Evolutionary conservation across 2,797 vertebrate species (phyloP), one percentile per base, ranked within the genome.

Genomic region (Anguilla marmorata): DNA sequence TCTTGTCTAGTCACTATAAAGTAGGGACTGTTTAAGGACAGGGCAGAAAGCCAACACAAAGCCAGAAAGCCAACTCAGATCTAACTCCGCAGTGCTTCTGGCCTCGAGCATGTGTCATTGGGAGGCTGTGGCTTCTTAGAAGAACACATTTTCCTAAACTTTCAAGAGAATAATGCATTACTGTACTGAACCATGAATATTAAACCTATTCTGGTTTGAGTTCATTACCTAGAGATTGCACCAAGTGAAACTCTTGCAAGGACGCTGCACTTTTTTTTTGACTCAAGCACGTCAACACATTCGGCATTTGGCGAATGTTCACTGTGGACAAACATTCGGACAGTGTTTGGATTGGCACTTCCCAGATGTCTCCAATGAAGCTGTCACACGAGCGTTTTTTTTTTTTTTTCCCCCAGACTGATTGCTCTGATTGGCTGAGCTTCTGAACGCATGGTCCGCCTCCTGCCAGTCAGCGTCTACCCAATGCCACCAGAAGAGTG

Each of bases 91-190:
- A 33, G 85, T 88, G 91, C 72, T 87, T 72, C 80, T 88, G 87
- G 91, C 92, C 91, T 90, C 86, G 11, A 93, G 92, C 92, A 88
- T 85, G 87, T 87, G 93, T 86, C 91, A 92, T 92, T 94, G 93
- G 92, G 90, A 93, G 89, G 92, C 63, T 48, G 74, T 74, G 82
- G 72, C 88, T 91, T 87, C 90, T 90, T 85, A 79, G 56, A 54
- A 88, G 37, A 92, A 86, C 37, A 89, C 89, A 91, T 92, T 66
- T 90, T 90, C 86, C 89, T 66, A 85, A 86, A 89, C 91, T 90
- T 94, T 94, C 90, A 94, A 94, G 86, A 92, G 94, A 95, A 95
- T 95, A 94, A 95, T 94, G 94, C 93, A 94, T 94, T 90, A 84
- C 80, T 69, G 48, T 45, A 45, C 85, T 72, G 30, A 69, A 79